A percentile compares a stretch with the other conserved stretches of the same genome.
phyloP scores from a whole-genome alignment of 2,888 invertebrate species.

The Creontiades dilutus region DNA sequence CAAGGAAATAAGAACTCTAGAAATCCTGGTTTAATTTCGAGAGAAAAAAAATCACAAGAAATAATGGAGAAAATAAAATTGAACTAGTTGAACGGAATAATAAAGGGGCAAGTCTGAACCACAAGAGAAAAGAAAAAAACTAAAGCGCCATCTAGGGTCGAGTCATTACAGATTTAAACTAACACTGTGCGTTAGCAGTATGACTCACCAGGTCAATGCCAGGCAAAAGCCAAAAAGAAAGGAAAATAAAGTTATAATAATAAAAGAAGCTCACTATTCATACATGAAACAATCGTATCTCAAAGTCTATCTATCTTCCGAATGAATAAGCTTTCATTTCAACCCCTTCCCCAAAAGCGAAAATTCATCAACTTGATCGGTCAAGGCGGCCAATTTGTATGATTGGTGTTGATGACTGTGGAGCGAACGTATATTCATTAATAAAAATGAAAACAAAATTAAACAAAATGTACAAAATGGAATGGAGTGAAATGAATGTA shows the following conservation, averaged over 20 bases:
- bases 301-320: constrained; percentile 23
- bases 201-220: constrained; percentile 59
- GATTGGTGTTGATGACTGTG: constrained; percentile 58
- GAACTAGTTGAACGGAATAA: constrained; percentile 4
- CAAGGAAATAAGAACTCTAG: background rate
- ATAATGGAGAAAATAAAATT: background rate
- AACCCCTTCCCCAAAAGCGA: constrained; percentile 54
- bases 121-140: background rate
- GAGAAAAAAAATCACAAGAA: background rate
- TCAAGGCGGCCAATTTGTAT: constrained; percentile 40
- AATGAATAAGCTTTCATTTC: constrained; percentile 46
- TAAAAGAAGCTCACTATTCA: constrained; percentile 59
- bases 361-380: constrained; percentile 36
- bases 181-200: constrained; percentile 54
- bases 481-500: constrained; percentile 33
- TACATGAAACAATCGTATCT: constrained; percentile 40
- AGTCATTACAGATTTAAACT: constrained; percentile 44
- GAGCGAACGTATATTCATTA: constrained; percentile 8
- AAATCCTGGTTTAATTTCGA: constrained; percentile 22
- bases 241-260: constrained; percentile 45
- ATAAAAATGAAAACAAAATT: background rate
- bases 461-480: constrained; percentile 9
- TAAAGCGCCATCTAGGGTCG: constrained; percentile 56
- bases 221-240: constrained; percentile 59
- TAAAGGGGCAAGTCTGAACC: constrained; percentile 29